Conservation (phyloP, 2,888 invertebrate genomes). For the Apodemia zela region DNA sequence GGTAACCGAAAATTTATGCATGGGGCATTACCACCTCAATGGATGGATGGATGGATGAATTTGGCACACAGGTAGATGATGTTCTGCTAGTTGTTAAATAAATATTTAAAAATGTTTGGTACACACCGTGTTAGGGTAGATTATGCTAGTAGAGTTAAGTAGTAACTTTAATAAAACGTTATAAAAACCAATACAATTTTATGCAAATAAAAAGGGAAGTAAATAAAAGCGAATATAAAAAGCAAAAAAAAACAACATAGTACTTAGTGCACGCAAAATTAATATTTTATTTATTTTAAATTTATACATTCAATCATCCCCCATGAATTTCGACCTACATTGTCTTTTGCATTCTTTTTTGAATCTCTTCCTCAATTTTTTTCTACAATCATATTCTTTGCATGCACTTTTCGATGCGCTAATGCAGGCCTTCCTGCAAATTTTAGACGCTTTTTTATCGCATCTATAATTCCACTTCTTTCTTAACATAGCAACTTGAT, state of each 20-base stretch:
- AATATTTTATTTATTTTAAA: background rate
- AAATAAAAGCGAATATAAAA: too few species aligned
- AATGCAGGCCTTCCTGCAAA: conserved; percentile 41
- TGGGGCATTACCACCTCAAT: too few species aligned
- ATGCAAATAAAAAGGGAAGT: too few species aligned
- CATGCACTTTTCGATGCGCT: conserved; percentile 38
- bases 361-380: conserved; percentile 37
- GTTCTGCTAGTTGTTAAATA: too few species aligned
- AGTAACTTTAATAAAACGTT: too few species aligned
- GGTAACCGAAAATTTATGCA: too few species aligned
- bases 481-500: conserved; percentile 32
- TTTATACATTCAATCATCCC: background rate
- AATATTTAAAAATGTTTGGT: too few species aligned
- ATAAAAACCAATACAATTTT: too few species aligned
- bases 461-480: conserved; percentile 37
- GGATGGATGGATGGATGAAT: too few species aligned
- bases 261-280: background rate
- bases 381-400: conserved; percentile 36
- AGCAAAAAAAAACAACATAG: background rate
- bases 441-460: conserved; percentile 36
- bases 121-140: too few species aligned
- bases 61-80: too few species aligned
- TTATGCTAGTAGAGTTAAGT: too few species aligned
- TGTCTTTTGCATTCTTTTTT: conserved; percentile 42
- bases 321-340: conserved; percentile 38